Percentiles rank a stretch among this genome's conserved stretches.
Evolutionary conservation across 2,113 vertebrate genomes (phyloP).

Genomic region (Bambusicola thoracicus): DNA sequence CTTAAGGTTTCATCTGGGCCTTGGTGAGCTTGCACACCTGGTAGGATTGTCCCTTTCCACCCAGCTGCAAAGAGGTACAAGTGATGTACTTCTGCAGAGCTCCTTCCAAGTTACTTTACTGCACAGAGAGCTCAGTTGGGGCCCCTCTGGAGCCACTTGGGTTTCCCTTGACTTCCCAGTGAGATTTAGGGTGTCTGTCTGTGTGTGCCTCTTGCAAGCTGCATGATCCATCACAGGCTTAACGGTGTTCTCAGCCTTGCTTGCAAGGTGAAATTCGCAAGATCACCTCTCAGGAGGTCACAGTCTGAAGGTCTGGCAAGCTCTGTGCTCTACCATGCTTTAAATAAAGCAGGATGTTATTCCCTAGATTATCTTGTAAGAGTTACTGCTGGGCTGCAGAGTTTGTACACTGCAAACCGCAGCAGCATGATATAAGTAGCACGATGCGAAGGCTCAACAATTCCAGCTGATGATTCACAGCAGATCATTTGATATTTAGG

Average conservation of each 20-base stretch:
- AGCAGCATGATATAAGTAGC: neutral
- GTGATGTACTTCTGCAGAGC: neutral
- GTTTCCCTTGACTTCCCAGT: neutral
- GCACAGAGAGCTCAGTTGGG: neutral
- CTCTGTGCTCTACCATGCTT: neutral
- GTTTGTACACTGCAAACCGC: neutral
- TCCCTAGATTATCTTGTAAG: neutral
- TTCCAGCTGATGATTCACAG: slow-evolving; percentile 67
- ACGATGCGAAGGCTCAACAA: slow-evolving; percentile 20
- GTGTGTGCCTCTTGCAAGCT: neutral
- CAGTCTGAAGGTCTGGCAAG: slow-evolving; percentile 29
- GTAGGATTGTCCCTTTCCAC: neutral
- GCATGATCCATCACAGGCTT: neutral
- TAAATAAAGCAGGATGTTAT: slow-evolving; percentile 1
- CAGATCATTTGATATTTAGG: slow-evolving; percentile 73
- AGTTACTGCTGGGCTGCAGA: neutral
- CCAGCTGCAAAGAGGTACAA: neutral
- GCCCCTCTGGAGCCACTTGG: neutral
- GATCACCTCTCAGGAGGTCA: slow-evolving; percentile 29
- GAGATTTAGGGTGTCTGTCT: neutral
- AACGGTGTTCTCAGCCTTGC: slow-evolving; percentile 42
- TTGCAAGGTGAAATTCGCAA: slow-evolving; percentile 26
- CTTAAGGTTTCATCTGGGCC: neutral
- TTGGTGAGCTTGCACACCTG: fast-evolving
- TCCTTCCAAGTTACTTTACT: neutral